Base-by-base conservation (phyloP, 2,888 invertebrate species). In the Drosophila falleni region DNA sequence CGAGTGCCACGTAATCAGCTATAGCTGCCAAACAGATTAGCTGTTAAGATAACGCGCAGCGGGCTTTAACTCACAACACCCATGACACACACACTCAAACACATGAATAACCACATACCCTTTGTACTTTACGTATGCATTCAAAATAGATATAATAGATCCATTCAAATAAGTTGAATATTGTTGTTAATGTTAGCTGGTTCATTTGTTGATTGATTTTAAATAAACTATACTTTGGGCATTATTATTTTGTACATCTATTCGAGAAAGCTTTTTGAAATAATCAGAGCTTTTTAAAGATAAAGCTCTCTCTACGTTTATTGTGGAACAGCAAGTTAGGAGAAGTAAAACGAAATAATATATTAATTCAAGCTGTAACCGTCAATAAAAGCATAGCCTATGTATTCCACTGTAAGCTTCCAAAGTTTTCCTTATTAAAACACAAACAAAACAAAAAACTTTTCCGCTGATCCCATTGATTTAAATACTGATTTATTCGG, bases 31-130 rank as follows among this genome's bases (percentile, higher is more conserved):
- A 35, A n/a, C 26, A 59, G 71, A 71, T 71, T 71, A 65, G 47
- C 47, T 47, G 19, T 16, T 23, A 33, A 35, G 72, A 72, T 72
- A 72, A 56, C 42, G n/a, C 10, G n/a, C 39, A 58, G n/a, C 11
- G 35, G 9, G 31, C 31, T 31, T 33, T 33, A 33, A 9, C 31
- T 35, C 35, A 13, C 13, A 35, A 35, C 33, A 35, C 11, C 33
- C 33, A 35, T 31, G 31, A 10, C 31, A 31, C 31, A 29, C 11
- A 11, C 37, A 16, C 8, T 16, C 19, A 50, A 9, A 47, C 11
- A 11, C 37, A 16, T 3, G 11, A 11, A 50, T 9, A 47, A 6
- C 8, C 29, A 26, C 16, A 50, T 37, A 9, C 9, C 19, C 44
- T 13, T 65, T 15, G 51, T 19, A 16, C 10, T 23, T 2, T 16